phyloP scores from a whole-genome alignment of 2,888 invertebrate genomes.

The Nymphalis urticae region DNA sequence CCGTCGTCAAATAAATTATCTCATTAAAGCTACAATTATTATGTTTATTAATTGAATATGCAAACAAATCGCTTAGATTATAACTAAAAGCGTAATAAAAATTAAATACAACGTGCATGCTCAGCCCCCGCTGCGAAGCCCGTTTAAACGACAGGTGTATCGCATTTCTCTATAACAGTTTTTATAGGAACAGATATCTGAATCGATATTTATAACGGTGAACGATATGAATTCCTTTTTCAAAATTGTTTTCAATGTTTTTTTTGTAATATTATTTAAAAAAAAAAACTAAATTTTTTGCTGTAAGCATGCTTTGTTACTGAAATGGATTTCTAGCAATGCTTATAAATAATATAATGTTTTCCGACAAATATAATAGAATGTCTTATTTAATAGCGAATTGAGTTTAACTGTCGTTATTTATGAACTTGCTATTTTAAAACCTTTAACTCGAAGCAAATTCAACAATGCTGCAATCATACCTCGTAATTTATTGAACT shows the following conservation, averaged over 20 bases:
- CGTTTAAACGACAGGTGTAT: slow-evolving; percentile 28
- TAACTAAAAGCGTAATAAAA: slow-evolving; percentile 16
- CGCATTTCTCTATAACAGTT: slow-evolving; percentile 7
- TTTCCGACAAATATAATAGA: background rate
- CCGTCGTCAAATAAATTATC: background rate
- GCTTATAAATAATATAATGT: slow-evolving; percentile 1
- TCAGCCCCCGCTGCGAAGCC: slow-evolving; percentile 22
- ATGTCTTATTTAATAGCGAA: background rate
- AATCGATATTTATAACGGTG: slow-evolving; percentile 8
- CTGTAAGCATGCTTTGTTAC: background rate
- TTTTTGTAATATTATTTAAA: too few species aligned
- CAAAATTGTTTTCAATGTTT: background rate
- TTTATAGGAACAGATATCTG: slow-evolving; percentile 13
- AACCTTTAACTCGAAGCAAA: background rate
- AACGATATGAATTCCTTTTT: slow-evolving; percentile 15
- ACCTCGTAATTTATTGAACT: slow-evolving; percentile 5
- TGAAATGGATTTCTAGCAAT: background rate
- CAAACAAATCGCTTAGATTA: slow-evolving; percentile 11
- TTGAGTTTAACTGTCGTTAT: background rate
- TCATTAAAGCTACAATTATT: background rate
- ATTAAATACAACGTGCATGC: slow-evolving; percentile 2
- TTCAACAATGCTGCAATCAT: slow-evolving; percentile 6
- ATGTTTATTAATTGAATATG: slow-evolving; percentile 1
- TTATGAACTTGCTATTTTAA: background rate
- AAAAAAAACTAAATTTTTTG: background rate